Conservation (phyloP, 2,113 vertebrate genomes). For the Tylochromis polylepis region DNA sequence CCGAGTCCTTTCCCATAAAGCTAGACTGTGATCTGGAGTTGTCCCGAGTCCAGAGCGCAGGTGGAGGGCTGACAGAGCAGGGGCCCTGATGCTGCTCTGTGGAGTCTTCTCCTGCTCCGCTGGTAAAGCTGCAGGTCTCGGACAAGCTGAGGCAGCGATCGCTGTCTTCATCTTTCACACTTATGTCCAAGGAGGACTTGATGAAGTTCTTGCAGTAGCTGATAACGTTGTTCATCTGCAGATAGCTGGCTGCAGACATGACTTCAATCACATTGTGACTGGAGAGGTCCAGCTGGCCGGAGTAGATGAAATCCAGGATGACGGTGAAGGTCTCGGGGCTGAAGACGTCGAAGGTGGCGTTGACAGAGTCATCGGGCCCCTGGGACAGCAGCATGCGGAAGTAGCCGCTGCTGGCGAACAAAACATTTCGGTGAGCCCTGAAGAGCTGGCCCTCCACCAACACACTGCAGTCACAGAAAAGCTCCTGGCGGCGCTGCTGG, state of each 20-base stretch:
- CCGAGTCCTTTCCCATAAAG: constrained; percentile 59
- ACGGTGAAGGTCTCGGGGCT: constrained; percentile 89
- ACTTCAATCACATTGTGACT: constrained; percentile 95
- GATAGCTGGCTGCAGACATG: constrained; percentile 95
- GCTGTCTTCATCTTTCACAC: constrained; percentile 77
- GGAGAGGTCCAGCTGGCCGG: constrained; percentile 87
- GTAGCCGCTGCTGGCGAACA: constrained; percentile 94
- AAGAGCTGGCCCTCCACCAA: constrained; percentile 93
- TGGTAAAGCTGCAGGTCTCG: constrained; percentile 68
- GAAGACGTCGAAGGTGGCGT: constrained; percentile 90
- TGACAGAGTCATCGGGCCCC: constrained; percentile 79
- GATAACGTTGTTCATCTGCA: constrained; percentile 98
- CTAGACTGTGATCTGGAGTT: constrained; percentile 55
- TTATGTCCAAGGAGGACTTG: constrained; percentile 89
- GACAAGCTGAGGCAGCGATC: constrained; percentile 84
- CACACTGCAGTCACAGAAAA: constrained; percentile 94
- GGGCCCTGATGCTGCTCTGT: constrained; percentile 50
- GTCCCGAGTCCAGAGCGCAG: constrained; percentile 71
- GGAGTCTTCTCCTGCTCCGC: constrained; percentile 50
- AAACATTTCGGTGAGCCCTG: constrained; percentile 90
- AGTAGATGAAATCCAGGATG: constrained; percentile 96
- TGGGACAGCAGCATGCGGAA: constrained; percentile 96
- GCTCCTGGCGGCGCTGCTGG: constrained; percentile 87
- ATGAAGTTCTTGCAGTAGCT: constrained; percentile 95
- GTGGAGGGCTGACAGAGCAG: constrained; percentile 61